Conservation (phyloP, 2,797 vertebrate genomes). For the Gouania willdenowi region DNA sequence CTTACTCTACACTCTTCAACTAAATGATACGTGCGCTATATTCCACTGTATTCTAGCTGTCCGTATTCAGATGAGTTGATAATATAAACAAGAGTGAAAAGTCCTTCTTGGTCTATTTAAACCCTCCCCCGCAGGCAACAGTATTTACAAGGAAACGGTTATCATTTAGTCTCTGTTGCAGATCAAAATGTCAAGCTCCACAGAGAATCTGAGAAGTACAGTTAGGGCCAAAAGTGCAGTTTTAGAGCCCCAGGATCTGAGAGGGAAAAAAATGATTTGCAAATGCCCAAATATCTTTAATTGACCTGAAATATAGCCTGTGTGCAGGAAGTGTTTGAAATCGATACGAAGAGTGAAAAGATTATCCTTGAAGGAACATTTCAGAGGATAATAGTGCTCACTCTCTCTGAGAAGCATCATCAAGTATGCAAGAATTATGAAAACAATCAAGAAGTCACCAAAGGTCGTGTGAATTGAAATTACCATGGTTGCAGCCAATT, state of each 20-base stretch:
- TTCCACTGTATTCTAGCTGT: constrained; percentile 31
- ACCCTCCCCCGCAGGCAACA: constrained; percentile 70
- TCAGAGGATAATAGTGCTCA: constrained; percentile 41
- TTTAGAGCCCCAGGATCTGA: constrained; percentile 76
- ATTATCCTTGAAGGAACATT: constrained; percentile 63
- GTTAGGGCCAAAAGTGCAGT: constrained; percentile 76
- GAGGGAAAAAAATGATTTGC: constrained; percentile 69
- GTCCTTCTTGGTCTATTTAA: constrained; percentile 74
- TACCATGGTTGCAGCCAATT: constrained; percentile 51
- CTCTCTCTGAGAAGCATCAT: constrained; percentile 22
- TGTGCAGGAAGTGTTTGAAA: constrained; percentile 72
- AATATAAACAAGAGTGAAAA: constrained; percentile 71
- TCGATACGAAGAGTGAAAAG: constrained; percentile 66
- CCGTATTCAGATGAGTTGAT: constrained; percentile 60
- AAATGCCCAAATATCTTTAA: constrained; percentile 80
- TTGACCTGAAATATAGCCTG: constrained; percentile 77
- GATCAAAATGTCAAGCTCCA: constrained; percentile 80
- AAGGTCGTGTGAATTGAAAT: constrained; percentile 63
- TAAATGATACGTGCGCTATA: constrained; percentile 23
- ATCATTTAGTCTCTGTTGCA: constrained; percentile 79
- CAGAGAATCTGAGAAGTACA: constrained; percentile 70
- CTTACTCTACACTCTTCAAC: constrained; percentile 12
- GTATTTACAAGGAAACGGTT: constrained; percentile 79
- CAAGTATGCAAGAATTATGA: constrained; percentile 59
- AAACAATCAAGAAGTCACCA: constrained; percentile 64